Conservation (phyloP, 2,113 vertebrate genomes). For the Rhea pennata region DNA sequence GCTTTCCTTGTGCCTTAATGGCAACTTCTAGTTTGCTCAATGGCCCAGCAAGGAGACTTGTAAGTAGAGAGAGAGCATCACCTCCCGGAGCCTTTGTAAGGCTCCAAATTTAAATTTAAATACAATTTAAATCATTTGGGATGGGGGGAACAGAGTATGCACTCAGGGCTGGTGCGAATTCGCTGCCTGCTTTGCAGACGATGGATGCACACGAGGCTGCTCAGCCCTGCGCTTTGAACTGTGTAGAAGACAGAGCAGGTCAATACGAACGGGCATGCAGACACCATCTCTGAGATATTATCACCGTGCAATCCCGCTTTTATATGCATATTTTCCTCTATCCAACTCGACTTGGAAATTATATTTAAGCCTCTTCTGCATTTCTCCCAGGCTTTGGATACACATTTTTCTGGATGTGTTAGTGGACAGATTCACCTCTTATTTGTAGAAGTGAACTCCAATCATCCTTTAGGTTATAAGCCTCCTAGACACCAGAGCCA, state of each 20-base stretch:
- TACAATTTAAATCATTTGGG: not conserved
- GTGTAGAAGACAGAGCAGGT: not conserved
- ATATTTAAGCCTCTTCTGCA: not conserved
- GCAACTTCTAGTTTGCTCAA: not conserved
- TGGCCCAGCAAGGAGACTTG: not conserved
- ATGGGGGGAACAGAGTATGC: not conserved
- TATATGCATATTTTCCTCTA: not conserved
- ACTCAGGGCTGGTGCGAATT: not conserved
- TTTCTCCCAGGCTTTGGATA: not conserved
- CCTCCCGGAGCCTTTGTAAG: not conserved
- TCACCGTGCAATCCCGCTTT: not conserved
- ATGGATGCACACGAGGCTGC: not conserved
- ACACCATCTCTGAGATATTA: not conserved
- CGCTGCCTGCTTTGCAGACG: fast-evolving
- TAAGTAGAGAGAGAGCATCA: not conserved
- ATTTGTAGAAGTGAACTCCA: not conserved
- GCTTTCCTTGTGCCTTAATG: not conserved
- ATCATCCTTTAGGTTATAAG: not conserved
- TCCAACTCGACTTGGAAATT: not conserved
- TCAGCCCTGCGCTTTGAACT: not conserved
- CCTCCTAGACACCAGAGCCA: not conserved
- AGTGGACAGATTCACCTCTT: not conserved
- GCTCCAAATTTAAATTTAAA: not conserved
- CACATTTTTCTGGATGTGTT: not conserved
- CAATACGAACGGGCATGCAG: not conserved